Percentiles rank a stretch among this genome's conserved stretches.
Conservation (phyloP, 2,888 invertebrate species). For the Alsophila aescularia region DNA sequence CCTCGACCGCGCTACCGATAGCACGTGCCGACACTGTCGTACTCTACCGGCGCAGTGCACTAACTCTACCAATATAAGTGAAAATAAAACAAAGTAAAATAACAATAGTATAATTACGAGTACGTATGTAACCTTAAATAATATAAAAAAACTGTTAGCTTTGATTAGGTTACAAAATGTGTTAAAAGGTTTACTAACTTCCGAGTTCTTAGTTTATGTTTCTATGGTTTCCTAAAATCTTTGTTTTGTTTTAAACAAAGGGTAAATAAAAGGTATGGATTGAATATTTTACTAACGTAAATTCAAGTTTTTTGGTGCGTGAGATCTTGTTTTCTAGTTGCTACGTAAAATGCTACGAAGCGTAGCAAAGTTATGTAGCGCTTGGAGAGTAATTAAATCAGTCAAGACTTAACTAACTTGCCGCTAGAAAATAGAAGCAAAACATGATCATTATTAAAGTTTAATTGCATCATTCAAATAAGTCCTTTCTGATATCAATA, state of each 20-base stretch:
- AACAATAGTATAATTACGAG: not conserved
- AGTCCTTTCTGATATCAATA: too few species aligned
- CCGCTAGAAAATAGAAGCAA: too few species aligned
- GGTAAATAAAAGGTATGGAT: not conserved
- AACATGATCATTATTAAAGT: too few species aligned
- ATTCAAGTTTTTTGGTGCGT: too few species aligned
- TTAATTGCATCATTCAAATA: too few species aligned
- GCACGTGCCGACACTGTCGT: slow-evolving; percentile 34
- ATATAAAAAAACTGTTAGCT: not conserved
- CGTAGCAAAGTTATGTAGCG: slow-evolving; percentile 13
- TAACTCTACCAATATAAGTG: slow-evolving; percentile 9
- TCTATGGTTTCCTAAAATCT: too few species aligned
- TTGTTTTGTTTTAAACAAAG: too few species aligned
- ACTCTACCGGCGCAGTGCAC: slow-evolving; percentile 5
- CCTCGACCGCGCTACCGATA: slow-evolving; percentile 39
- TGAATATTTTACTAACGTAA: too few species aligned
- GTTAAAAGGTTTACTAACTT: not conserved
- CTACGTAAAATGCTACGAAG: not conserved
- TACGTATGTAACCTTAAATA: not conserved
- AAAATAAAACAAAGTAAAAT: slow-evolving; percentile 2
- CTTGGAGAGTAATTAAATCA: not conserved
- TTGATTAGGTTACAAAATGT: not conserved
- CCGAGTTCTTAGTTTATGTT: too few species aligned
- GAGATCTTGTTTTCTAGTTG: not conserved
- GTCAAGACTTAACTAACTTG: too few species aligned